Evolutionary conservation across 2,113 vertebrate genomes (phyloP).

Genomic region (Zapornia atra): DNA sequence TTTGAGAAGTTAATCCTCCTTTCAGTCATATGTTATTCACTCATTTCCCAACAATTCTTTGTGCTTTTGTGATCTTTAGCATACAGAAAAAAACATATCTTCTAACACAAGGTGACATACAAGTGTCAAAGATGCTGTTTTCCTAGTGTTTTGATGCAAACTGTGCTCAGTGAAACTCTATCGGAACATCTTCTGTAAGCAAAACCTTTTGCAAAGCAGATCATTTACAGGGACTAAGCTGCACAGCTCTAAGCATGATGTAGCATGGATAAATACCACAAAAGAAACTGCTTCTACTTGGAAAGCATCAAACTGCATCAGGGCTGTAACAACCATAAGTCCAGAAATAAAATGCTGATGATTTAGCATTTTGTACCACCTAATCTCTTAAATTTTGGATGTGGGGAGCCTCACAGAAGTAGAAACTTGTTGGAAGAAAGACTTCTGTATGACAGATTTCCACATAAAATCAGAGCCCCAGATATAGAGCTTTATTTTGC

Average conservation of each 20-base stretch:
- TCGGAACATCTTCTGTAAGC: background rate
- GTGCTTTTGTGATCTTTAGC: background rate
- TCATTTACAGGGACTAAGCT: background rate
- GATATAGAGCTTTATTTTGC: background rate
- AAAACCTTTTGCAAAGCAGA: background rate
- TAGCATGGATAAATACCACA: background rate
- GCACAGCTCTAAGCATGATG: background rate
- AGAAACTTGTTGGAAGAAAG: background rate
- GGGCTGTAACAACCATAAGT: background rate
- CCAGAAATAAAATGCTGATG: conserved; percentile 1
- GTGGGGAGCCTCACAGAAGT: background rate
- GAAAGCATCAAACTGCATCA: background rate
- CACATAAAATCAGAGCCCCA: background rate
- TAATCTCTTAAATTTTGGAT: background rate
- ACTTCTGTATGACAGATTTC: background rate
- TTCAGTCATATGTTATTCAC: background rate
- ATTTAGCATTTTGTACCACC: background rate
- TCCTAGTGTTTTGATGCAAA: background rate
- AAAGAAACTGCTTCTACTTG: background rate
- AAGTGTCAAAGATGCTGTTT: background rate
- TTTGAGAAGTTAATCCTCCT: background rate
- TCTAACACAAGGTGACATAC: background rate
- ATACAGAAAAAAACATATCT: background rate
- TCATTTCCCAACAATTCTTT: background rate
- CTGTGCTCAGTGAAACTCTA: background rate